phyloP scores from a whole-genome alignment of 2,888 invertebrate genomes.

The Mimachlamys varia region DNA sequence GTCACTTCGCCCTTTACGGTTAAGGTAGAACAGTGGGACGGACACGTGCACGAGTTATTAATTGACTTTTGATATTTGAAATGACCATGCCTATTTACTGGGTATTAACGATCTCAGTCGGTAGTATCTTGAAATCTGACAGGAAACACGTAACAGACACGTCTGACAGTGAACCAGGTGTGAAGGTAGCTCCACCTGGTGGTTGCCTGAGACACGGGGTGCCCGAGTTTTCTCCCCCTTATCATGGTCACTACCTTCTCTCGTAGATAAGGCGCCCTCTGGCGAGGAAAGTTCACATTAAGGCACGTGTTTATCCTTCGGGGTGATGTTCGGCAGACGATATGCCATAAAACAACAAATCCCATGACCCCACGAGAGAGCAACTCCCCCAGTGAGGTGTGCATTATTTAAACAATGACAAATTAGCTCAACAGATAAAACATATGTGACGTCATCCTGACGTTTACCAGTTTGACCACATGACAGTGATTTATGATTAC shows the following conservation, averaged over 20 bases:
- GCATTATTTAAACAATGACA: background rate
- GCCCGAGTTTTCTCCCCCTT: background rate
- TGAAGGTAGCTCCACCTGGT: conserved; percentile 8
- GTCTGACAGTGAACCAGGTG: background rate
- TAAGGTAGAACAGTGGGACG: background rate
- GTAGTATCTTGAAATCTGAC: background rate
- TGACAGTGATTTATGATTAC: background rate
- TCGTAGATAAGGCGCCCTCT: background rate
- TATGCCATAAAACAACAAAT: background rate
- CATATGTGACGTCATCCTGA: background rate
- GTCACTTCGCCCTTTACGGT: background rate
- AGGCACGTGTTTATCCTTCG: background rate
- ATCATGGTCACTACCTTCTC: background rate
- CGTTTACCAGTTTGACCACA: background rate
- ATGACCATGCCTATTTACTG: conserved; percentile 5
- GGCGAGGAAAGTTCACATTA: background rate
- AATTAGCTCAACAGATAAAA: background rate
- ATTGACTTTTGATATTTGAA: conserved; percentile 27
- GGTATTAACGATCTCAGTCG: background rate
- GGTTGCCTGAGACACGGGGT: background rate
- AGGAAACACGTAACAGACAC: background rate
- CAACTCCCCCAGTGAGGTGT: background rate
- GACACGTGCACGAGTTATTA: background rate
- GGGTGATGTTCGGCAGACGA: background rate
- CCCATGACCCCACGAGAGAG: background rate